Evolutionary conservation across 2,113 vertebrate genomes (phyloP).

Genomic region (Cacatua alba): DNA sequence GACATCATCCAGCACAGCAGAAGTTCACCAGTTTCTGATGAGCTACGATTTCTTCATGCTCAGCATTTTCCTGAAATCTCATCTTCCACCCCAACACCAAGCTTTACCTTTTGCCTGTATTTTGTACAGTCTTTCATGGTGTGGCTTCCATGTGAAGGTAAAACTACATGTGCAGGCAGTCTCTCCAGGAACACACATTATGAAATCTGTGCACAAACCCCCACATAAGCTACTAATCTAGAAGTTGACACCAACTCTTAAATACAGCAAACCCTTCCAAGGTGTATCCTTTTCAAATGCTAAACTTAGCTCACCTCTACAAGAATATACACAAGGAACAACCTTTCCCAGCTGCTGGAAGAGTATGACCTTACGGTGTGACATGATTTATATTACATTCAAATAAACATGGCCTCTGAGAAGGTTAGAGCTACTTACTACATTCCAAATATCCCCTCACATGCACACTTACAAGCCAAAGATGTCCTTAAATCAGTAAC

Average conservation of each 20-base stretch:
- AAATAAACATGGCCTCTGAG: constrained; percentile 23
- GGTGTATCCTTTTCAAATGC: neutral
- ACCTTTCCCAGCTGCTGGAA: neutral
- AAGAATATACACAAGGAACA: neutral
- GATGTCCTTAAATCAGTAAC: constrained; percentile 31
- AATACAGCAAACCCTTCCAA: neutral
- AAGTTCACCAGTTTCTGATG: neutral
- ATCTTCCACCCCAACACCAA: neutral
- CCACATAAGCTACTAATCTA: neutral
- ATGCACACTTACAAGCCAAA: neutral
- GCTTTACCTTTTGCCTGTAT: neutral
- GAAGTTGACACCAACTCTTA: neutral
- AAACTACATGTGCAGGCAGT: rapidly evolving
- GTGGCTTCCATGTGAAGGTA: neutral
- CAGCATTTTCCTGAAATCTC: neutral
- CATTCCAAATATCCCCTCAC: constrained; percentile 13
- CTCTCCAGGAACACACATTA: neutral
- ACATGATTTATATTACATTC: constrained; percentile 11
- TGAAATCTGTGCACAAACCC: rapidly evolving
- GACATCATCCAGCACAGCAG: neutral
- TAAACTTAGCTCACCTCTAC: neutral
- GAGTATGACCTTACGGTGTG: constrained; percentile 8
- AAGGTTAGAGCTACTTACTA: constrained; percentile 17
- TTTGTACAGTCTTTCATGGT: neutral
- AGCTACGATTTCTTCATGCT: neutral